Evolutionary conservation across 2,797 vertebrate genomes (phyloP).

Genomic region (Fratercula arctica): DNA sequence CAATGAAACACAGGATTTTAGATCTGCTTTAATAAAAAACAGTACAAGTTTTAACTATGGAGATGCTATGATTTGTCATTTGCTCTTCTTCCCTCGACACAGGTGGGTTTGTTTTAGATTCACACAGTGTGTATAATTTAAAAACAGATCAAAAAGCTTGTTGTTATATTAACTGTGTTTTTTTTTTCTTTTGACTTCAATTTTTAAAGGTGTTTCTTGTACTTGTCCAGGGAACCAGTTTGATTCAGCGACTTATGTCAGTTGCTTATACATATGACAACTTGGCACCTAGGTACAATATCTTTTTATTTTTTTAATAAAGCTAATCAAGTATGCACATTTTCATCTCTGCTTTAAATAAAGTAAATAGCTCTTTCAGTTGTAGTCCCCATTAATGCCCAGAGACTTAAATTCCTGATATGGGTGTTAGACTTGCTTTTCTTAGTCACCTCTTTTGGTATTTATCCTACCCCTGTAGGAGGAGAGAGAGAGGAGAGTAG

Average conservation of each 20-base stretch:
- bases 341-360: constrained; percentile 7
- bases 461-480: background rate
- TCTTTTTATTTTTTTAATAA: constrained; percentile 60
- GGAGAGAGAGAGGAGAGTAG: background rate
- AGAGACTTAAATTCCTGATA: background rate
- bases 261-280: constrained; percentile 99
- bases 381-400: background rate
- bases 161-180: constrained; percentile 71
- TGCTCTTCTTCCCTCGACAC: background rate
- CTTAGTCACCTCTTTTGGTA: background rate
- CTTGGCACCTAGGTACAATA: constrained; percentile 92
- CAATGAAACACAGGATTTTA: constrained; percentile 8
- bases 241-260: constrained; percentile 96
- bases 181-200: constrained; percentile 64
- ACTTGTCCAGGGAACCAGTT: constrained; percentile 94
- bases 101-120: constrained; percentile 52
- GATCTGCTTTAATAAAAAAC: background rate
- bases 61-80: background rate
- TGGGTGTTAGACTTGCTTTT: constrained; percentile 6
- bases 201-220: constrained; percentile 93
- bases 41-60: background rate
- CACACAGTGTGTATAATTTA: constrained; percentile 52
- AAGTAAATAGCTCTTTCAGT: background rate
- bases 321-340: constrained; percentile 41
- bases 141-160: constrained; percentile 57